These are phyloP conservation scores for Buathra laborator DNA, from an alignment of 2,888 invertebrate genomes.

Conservation along the genomic window DNA sequence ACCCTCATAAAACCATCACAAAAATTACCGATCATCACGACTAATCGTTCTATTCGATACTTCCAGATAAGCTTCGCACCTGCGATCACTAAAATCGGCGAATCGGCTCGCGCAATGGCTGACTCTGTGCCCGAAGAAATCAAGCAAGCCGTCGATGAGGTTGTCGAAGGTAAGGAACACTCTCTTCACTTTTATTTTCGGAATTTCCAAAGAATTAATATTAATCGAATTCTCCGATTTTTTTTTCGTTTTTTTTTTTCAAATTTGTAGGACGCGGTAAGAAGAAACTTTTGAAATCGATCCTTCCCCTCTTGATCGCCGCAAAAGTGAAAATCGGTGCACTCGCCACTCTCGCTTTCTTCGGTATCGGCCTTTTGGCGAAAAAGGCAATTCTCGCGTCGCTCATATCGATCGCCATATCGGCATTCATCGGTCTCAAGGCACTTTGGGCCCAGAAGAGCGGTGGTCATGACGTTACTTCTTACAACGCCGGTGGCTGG, in stretches of 20 bases:
- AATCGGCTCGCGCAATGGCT: constrained; percentile 85
- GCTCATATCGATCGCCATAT: constrained; percentile 87
- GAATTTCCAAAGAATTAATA: too few relatives aligned
- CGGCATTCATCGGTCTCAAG: constrained; percentile 86
- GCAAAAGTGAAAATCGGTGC: constrained; percentile 88
- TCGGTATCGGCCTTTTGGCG: constrained; percentile 88
- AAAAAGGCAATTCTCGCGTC: constrained; percentile 89
- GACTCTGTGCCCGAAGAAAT: constrained; percentile 87
- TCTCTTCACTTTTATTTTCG: background rate
- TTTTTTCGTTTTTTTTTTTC: constrained; percentile 6
- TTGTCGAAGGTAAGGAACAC: constrained; percentile 86
- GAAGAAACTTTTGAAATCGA: constrained; percentile 86
- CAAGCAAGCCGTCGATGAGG: constrained; percentile 86
- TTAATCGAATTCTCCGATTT: background rate
- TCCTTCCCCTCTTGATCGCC: constrained; percentile 87
- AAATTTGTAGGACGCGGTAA: constrained; percentile 86
- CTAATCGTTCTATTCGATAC: background rate
- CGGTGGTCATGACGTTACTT: constrained; percentile 80
- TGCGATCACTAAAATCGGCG: constrained; percentile 82
- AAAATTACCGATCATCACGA: background rate
- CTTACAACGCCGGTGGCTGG: constrained; percentile 79
- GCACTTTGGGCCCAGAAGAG: constrained; percentile 81
- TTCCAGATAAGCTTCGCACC: constrained; percentile 83
- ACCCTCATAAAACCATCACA: background rate
- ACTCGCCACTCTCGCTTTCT: constrained; percentile 86